Conservation (phyloP, 2,888 invertebrate species). For the Deroplatys truncata region DNA sequence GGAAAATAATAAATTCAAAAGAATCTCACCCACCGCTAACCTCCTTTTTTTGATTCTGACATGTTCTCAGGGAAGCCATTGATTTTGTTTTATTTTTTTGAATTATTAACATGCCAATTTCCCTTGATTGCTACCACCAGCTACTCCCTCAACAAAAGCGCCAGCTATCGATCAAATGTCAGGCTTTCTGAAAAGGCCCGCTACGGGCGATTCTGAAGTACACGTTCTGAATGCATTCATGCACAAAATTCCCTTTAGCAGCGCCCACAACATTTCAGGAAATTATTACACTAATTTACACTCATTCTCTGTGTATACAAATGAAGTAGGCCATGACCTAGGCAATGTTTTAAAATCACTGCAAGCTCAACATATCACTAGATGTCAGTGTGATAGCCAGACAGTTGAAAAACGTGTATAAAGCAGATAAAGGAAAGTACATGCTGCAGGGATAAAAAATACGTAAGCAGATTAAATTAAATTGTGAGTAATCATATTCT, state of each 20-base stretch:
- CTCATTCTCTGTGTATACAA: not conserved
- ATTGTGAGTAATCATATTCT: too few species aligned
- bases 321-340: not conserved
- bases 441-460: too few species aligned
- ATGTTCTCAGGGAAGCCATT: not conserved
- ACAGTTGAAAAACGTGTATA: too few species aligned
- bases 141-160: not conserved
- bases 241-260: not conserved
- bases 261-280: not conserved
- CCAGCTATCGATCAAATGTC: not conserved
- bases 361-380: too few species aligned
- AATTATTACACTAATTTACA: not conserved
- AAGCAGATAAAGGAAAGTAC: too few species aligned
- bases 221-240: not conserved
- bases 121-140: conserved; percentile 15
- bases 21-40: not conserved
- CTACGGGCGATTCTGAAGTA: not conserved
- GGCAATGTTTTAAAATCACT: too few species aligned
- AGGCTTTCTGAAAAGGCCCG: not conserved
- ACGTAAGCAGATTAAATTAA: too few species aligned
- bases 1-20: not conserved
- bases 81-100: not conserved
- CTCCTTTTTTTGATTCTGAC: not conserved
- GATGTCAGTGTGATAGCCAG: too few species aligned
- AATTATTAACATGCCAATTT: conserved; percentile 27